These are phyloP conservation scores for Epizoanthus illoricatus DNA, from an alignment of 92 coral and sea anemone genomes.

Conservation along the genomic window DNA sequence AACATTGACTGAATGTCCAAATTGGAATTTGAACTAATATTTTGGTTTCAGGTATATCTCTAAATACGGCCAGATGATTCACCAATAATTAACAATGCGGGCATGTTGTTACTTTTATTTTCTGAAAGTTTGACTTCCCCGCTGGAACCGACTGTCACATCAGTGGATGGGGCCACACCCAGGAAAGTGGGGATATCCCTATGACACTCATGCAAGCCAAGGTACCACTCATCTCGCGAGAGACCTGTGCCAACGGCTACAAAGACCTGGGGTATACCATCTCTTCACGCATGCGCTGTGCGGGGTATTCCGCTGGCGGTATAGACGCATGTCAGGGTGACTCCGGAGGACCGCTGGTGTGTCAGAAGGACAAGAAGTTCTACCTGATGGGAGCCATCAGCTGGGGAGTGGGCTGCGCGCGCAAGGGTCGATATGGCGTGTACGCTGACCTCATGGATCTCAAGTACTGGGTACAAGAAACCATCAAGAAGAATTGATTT, in stretches of 20 bases:
- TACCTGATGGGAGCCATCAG: slow-evolving; percentile 82
- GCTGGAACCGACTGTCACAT: slow-evolving; percentile 58
- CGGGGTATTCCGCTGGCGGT: slow-evolving; percentile 70
- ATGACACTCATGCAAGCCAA: slow-evolving; percentile 53
- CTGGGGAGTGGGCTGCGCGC: slow-evolving; percentile 95
- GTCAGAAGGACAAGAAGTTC: slow-evolving; percentile 60
- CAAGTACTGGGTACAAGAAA: slow-evolving; percentile 83
- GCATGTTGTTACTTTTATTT: not conserved
- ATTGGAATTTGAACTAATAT: no score
- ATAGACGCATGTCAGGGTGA: slow-evolving; percentile 95
- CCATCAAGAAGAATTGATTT: slow-evolving; percentile 31
- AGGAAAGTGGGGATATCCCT: slow-evolving; percentile 63
- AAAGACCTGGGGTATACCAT: slow-evolving; percentile 70
- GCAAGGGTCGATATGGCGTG: slow-evolving; percentile 85
- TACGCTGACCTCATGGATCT: slow-evolving; percentile 85
- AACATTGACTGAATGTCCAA: no score
- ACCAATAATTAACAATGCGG: not conserved
- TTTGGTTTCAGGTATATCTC: no score
- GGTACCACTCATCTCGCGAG: slow-evolving; percentile 74
- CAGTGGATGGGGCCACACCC: slow-evolving; percentile 87
- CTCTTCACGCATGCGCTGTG: slow-evolving; percentile 86
- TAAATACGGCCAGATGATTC: no score
- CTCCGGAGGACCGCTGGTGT: slow-evolving; percentile 90
- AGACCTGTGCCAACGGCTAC: slow-evolving; percentile 63
- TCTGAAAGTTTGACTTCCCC: slow-evolving; percentile 40